Conservation (phyloP, 2,113 vertebrate species). For the Hystrix cristata region DNA sequence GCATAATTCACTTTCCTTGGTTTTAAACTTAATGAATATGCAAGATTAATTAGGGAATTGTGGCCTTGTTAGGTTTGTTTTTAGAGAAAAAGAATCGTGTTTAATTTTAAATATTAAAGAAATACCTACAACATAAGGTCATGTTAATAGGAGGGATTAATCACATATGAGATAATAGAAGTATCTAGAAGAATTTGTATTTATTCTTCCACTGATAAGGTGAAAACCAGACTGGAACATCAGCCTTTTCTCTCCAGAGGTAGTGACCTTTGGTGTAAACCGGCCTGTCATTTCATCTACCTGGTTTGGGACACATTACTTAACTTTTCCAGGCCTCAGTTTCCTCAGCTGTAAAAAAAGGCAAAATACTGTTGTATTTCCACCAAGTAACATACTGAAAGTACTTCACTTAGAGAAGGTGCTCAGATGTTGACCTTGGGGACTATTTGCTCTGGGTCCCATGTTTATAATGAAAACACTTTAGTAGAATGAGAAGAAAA, state of each 20-base stretch:
- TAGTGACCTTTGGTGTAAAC: not conserved
- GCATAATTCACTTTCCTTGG: not conserved
- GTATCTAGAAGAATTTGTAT: not conserved
- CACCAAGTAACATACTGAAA: not conserved
- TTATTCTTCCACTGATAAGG: not conserved
- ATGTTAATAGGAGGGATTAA: conserved; percentile 4
- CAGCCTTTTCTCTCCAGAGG: not conserved
- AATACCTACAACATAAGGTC: not conserved
- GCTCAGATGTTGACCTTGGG: not conserved
- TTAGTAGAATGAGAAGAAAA: not conserved
- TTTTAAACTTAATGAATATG: conserved; percentile 67
- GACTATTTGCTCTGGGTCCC: not conserved
- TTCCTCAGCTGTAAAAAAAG: not conserved
- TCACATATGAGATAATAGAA: not conserved
- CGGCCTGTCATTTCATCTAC: not conserved
- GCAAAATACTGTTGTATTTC: not conserved
- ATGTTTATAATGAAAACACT: not conserved
- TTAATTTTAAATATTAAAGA: conserved; percentile 39
- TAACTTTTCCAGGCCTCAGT: not conserved
- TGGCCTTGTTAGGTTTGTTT: conserved; percentile 69
- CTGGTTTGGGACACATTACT: not conserved
- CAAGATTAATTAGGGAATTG: conserved; percentile 70
- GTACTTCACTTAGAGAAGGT: not conserved
- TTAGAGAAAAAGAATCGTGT: conserved; percentile 53
- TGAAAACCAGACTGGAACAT: not conserved